A percentile compares a stretch with the other conserved stretches of the same genome.
Conservation (phyloP, 2,797 vertebrate genomes). For the Nannoperca australis region DNA sequence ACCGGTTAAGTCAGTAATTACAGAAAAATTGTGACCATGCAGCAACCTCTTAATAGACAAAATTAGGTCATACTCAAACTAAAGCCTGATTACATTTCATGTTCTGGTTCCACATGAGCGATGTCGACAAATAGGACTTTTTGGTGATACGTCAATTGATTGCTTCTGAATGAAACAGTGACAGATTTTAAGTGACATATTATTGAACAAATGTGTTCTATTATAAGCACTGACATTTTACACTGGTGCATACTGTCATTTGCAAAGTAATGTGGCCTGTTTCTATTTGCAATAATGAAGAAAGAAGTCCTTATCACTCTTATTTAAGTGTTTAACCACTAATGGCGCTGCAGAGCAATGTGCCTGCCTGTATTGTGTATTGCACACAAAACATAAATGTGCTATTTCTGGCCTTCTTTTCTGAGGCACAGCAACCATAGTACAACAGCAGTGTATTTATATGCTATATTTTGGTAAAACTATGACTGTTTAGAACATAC, state of each 20-base stretch:
- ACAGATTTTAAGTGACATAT: slow-evolving; percentile 66
- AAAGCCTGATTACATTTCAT: slow-evolving; percentile 76
- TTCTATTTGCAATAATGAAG: slow-evolving; percentile 50
- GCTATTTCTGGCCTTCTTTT: background rate
- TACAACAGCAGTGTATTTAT: background rate
- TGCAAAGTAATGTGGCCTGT: slow-evolving; percentile 19
- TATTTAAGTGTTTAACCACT: slow-evolving; percentile 12
- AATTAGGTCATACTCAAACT: slow-evolving; percentile 75
- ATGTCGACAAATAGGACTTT: slow-evolving; percentile 67
- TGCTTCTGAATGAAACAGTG: slow-evolving; percentile 65
- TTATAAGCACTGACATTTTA: slow-evolving; percentile 70
- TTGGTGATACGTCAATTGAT: slow-evolving; percentile 64
- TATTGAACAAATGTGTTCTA: slow-evolving; percentile 55
- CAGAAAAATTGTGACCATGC: slow-evolving; percentile 70
- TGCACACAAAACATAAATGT: background rate
- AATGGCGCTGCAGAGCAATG: background rate
- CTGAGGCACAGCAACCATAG: background rate
- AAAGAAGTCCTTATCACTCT: slow-evolving; percentile 24
- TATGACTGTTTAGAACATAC: background rate
- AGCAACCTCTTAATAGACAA: slow-evolving; percentile 62
- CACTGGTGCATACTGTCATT: slow-evolving; percentile 20
- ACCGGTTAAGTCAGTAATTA: slow-evolving; percentile 80
- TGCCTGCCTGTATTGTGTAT: background rate
- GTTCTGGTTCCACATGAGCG: slow-evolving; percentile 75
- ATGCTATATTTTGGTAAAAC: background rate